phyloP scores from a whole-genome alignment of 2,888 invertebrate genomes.

The Patella caerulea region DNA sequence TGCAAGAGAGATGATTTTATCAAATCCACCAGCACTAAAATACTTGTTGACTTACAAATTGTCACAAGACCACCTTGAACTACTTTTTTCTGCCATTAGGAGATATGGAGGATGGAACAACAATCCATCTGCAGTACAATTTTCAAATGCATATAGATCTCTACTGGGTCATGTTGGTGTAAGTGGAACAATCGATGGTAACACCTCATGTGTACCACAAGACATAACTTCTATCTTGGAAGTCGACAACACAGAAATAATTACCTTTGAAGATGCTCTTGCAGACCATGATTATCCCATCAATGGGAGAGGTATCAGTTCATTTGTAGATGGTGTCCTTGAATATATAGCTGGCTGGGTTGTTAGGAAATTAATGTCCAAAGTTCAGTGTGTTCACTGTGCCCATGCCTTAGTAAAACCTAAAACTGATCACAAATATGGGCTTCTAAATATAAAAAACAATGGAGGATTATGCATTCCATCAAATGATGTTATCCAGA shows the following conservation, averaged over 20 bases:
- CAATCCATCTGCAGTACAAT: conserved; percentile 15
- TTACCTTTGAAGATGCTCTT: neutral
- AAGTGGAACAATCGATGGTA: neutral
- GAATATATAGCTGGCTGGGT: neutral
- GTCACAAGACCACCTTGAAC: conserved; percentile 20
- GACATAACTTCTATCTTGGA: neutral
- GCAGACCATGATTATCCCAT: neutral
- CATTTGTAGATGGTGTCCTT: neutral
- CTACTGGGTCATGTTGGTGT: conserved; percentile 17
- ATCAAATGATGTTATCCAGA: neutral
- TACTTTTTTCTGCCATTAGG: conserved; percentile 13
- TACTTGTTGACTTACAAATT: conserved; percentile 18
- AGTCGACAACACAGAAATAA: neutral
- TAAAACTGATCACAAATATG: neutral
- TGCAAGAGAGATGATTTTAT: neutral
- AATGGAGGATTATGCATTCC: neutral
- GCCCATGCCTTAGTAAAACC: neutral
- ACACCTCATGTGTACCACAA: neutral
- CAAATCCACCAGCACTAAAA: neutral
- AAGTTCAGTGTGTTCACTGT: neutral
- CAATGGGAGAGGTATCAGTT: neutral
- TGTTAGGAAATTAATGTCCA: neutral
- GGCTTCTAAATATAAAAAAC: neutral
- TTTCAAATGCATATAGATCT: conserved; percentile 2
- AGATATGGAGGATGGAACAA: conserved; percentile 17